A percentile compares a stretch with the other conserved stretches of the same genome.
phyloP scores from a whole-genome alignment of 2,888 invertebrate genomes.

The Acronicta psi region DNA sequence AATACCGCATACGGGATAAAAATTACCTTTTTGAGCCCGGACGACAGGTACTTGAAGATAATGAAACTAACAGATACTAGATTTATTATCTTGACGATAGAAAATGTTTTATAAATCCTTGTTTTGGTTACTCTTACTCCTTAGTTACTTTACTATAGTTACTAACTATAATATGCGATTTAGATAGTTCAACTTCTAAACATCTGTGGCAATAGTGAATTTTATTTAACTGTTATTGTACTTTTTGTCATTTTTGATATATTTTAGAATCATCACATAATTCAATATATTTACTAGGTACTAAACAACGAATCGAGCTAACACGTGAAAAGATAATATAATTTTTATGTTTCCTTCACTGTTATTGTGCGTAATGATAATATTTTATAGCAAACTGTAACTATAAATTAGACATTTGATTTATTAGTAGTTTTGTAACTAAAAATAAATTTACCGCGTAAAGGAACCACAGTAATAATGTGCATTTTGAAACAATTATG shows the following conservation, averaged over 20 bases:
- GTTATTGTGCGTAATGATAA: constrained; percentile 68
- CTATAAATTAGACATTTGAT: constrained; percentile 83
- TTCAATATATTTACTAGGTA: constrained; percentile 71
- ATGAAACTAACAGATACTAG: constrained; percentile 33
- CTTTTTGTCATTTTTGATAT: constrained; percentile 41
- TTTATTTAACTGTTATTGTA: constrained; percentile 17
- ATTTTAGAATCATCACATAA: constrained; percentile 59
- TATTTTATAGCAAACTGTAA: constrained; percentile 78
- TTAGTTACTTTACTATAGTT: too few relatives aligned
- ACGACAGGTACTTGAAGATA: constrained; percentile 30
- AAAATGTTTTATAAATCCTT: constrained; percentile 2
- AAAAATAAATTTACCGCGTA: constrained; percentile 49
- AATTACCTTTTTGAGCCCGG: constrained; percentile 52
- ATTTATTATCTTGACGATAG: constrained; percentile 16
- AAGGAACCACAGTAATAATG: constrained; percentile 15
- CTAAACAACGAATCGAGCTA: constrained; percentile 70
- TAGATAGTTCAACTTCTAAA: background rate
- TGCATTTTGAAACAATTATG: background rate
- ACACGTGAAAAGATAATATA: constrained; percentile 85
- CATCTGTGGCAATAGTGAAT: background rate
- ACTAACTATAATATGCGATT: background rate
- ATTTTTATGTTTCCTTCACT: constrained; percentile 83
- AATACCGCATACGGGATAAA: constrained; percentile 52
- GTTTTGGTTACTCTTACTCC: too few relatives aligned
- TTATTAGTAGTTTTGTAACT: constrained; percentile 66